Evolutionary conservation across 2,113 vertebrate genomes (phyloP).

Genomic region (Oplegnathus fasciatus): DNA sequence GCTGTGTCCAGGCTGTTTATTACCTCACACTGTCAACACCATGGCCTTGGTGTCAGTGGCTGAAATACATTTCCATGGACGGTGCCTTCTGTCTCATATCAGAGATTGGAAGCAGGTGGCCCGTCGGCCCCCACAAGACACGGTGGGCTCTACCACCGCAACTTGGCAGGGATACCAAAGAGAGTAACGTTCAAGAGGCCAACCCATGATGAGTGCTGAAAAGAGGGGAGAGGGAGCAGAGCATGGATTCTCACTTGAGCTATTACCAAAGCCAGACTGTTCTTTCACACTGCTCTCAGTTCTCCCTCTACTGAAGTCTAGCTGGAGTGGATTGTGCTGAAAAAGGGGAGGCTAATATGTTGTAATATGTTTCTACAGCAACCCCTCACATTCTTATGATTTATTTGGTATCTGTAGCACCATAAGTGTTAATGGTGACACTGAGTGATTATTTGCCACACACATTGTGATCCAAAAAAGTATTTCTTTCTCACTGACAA

Average conservation of each 20-base stretch:
- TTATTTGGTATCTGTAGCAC: not conserved
- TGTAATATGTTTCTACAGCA: not conserved
- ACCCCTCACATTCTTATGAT: not conserved
- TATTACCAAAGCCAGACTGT: slow-evolving; percentile 36
- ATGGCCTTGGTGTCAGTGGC: slow-evolving; percentile 47
- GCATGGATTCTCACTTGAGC: slow-evolving; percentile 17
- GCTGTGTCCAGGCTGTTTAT: slow-evolving; percentile 59
- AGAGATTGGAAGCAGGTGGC: slow-evolving; percentile 72
- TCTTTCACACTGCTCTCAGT: slow-evolving; percentile 24
- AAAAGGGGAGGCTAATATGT: not conserved
- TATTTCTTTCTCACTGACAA: not conserved
- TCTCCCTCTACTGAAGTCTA: slow-evolving; percentile 21
- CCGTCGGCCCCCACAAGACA: slow-evolving; percentile 26
- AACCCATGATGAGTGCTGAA: slow-evolving; percentile 62
- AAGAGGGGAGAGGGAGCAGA: slow-evolving; percentile 33
- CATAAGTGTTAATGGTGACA: not conserved
- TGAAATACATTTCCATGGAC: slow-evolving; percentile 55
- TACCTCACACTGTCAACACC: slow-evolving; percentile 60
- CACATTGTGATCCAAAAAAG: not conserved
- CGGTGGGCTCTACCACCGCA: slow-evolving; percentile 36
- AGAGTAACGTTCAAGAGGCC: slow-evolving; percentile 46
- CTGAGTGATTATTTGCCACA: not conserved
- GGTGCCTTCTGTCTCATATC: slow-evolving; percentile 61
- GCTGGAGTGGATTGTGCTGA: slow-evolving; percentile 16
- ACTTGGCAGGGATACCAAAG: slow-evolving; percentile 64